These are phyloP conservation scores for Emydura subglobosa DNA, from an alignment of 2,113 vertebrate species.

Conservation along the genomic window DNA sequence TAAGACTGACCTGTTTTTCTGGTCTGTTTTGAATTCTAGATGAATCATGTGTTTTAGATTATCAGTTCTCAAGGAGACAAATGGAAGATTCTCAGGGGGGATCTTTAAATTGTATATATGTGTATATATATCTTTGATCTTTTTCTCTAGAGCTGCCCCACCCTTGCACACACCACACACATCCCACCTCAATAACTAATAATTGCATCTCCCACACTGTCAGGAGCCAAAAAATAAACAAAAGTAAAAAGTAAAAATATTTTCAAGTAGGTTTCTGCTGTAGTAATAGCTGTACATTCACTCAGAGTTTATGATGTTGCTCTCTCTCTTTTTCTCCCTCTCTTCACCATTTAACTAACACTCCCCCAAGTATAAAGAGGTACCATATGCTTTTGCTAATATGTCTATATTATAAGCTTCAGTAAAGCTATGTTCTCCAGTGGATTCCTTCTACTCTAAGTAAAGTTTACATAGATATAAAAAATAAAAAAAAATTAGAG, in stretches of 20 bases:
- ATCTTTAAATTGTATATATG: not conserved
- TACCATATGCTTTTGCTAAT: conserved; percentile 35
- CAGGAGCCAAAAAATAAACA: not conserved
- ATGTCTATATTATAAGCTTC: not conserved
- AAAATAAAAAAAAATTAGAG: conserved; percentile 48
- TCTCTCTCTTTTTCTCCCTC: not conserved
- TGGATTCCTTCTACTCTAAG: conserved; percentile 27
- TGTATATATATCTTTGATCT: not conserved
- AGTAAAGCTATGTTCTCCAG: conserved; percentile 22
- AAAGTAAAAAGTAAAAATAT: not conserved
- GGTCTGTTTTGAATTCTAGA: conserved; percentile 40
- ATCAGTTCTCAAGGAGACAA: conserved; percentile 39
- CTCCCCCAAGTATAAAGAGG: not conserved
- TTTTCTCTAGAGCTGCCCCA: not conserved
- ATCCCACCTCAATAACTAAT: conserved; percentile 2
- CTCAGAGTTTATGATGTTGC: not conserved
- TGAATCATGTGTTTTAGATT: conserved; percentile 31
- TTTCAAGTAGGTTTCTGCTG: not conserved
- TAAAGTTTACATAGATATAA: conserved; percentile 43
- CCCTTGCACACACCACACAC: not conserved
- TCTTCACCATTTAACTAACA: not conserved
- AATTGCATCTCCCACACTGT: not conserved
- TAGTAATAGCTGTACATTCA: conserved; percentile 11
- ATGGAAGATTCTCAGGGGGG: not conserved
- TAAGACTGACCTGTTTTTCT: conserved; percentile 45